Conservation (phyloP, 2,113 vertebrate species). For the Chunga burmeisteri region DNA sequence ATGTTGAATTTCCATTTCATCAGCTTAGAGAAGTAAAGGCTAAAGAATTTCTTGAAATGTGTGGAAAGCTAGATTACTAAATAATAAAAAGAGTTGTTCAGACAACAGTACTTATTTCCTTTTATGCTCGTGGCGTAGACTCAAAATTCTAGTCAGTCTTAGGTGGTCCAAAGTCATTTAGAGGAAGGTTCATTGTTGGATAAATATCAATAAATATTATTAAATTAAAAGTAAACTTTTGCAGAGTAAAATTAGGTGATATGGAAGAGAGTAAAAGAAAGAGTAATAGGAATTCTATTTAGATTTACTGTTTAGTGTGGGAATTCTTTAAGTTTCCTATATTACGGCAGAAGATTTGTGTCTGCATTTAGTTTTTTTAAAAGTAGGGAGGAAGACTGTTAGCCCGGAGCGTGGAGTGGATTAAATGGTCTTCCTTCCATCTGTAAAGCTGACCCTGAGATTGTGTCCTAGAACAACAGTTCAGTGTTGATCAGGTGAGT, state of each 20-base stretch:
- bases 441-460: background rate
- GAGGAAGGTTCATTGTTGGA: background rate
- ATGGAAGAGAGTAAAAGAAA: background rate
- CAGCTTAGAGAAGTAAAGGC: background rate
- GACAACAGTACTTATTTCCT: background rate
- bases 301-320: background rate
- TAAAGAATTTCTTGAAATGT: background rate
- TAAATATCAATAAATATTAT: background rate
- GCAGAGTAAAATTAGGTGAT: background rate
- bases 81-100: background rate
- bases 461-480: background rate
- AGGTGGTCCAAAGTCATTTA: background rate
- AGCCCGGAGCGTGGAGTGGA: background rate
- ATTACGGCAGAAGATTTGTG: background rate
- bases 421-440: background rate
- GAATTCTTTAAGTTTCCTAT: background rate
- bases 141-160: background rate
- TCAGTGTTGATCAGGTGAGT: background rate
- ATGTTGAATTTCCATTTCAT: background rate
- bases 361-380: background rate
- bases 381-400: background rate
- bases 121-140: fast-evolving
- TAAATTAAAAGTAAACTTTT: background rate
- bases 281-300: background rate
- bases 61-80: background rate